phyloP scores from a whole-genome alignment of 2,797 vertebrate species.

The Hafferia zeledoni region DNA sequence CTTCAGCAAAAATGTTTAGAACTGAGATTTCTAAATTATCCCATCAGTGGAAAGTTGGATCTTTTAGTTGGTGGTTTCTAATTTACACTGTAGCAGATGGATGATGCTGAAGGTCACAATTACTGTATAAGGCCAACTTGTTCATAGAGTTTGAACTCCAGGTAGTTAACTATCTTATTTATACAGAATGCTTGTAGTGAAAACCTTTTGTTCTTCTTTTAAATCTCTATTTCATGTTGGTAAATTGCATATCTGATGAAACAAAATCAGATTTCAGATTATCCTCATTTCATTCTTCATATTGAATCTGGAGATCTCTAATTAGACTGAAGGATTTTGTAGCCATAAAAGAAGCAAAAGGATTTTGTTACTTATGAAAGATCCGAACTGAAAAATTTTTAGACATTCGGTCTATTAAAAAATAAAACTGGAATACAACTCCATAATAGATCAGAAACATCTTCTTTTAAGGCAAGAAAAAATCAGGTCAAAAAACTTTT shows the following conservation, averaged over 20 bases:
- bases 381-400: not conserved
- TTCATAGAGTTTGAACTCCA: not conserved
- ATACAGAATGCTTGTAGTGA: not conserved
- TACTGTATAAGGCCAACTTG: constrained; percentile 10
- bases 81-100: constrained; percentile 54
- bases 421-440: not conserved
- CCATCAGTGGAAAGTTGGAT: constrained; percentile 16
- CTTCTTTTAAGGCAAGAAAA: not conserved
- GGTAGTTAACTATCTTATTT: constrained; percentile 7
- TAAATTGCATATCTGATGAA: constrained; percentile 26
- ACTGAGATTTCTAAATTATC: constrained; percentile 15
- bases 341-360: not conserved
- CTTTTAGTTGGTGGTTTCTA: constrained; percentile 23
- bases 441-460: not conserved
- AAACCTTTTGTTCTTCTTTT: constrained; percentile 50
- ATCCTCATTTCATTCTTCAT: not conserved
- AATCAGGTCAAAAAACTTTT: not conserved
- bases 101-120: constrained; percentile 51
- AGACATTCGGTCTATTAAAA: not conserved
- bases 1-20: not conserved
- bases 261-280: constrained; percentile 14
- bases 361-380: not conserved
- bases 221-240: not conserved
- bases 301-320: constrained; percentile 1
- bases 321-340: constrained; percentile 25